Conservation (phyloP, 2,113 vertebrate genomes). For the Rutilus rutilus region DNA sequence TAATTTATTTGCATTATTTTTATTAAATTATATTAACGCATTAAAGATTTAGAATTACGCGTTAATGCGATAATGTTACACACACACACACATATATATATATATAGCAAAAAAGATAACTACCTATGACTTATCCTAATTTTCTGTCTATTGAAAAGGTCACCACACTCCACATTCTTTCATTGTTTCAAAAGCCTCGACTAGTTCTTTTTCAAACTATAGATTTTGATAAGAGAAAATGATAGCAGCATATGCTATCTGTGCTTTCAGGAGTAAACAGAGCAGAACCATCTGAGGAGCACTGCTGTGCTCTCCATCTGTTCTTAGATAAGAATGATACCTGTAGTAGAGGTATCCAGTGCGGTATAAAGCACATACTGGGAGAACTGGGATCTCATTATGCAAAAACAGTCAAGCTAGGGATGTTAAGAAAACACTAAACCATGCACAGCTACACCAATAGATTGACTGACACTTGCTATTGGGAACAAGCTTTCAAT, state of each 20-base stretch:
- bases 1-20: too few relatives aligned
- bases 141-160: not conserved
- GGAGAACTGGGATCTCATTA: slow-evolving; percentile 39
- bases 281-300: slow-evolving; percentile 61
- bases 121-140: not conserved
- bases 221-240: slow-evolving; percentile 60
- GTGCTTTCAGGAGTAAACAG: slow-evolving; percentile 60
- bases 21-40: too few relatives aligned
- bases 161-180: not conserved
- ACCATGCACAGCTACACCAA: not conserved
- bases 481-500: slow-evolving; percentile 33
- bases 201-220: slow-evolving; percentile 42
- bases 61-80: too few relatives aligned
- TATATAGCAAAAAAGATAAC: too few relatives aligned
- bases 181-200: slow-evolving; percentile 46
- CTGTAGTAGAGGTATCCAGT: slow-evolving; percentile 42
- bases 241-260: slow-evolving; percentile 60
- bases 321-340: slow-evolving; percentile 54
- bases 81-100: too few relatives aligned
- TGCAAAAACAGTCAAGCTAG: slow-evolving; percentile 24
- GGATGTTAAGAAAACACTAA: slow-evolving; percentile 19
- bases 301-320: slow-evolving; percentile 72
- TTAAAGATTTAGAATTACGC: too few relatives aligned
- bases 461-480: slow-evolving; percentile 11
- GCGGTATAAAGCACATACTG: slow-evolving; percentile 14